Evolutionary conservation across 2,888 invertebrate species (phyloP), one percentile per base, ranked within the genome.

Genomic region (Tachina fera): DNA sequence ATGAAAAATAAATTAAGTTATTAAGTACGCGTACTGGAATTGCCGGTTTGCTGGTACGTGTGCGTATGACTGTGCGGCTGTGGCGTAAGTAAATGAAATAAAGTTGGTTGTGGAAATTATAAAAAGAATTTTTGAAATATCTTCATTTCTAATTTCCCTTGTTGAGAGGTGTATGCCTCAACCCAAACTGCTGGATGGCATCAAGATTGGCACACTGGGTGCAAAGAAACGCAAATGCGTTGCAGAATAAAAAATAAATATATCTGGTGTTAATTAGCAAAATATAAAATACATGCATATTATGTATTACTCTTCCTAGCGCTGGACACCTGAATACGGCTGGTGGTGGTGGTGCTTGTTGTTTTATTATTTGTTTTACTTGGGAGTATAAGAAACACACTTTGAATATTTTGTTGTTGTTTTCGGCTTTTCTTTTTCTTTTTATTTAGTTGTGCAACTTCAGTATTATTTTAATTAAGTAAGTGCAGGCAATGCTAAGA

Each of bases 391-490:
- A n/a, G n/a, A n/a, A n/a, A 72, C 61, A 67, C 68, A 67, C 19
- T 67, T 67, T 65, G 14, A 49, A 11, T n/a, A 61, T 43, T 51
- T 63, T 43, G 9, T 49, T 53, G 41, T 60, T 49, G 13, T 63
- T 49, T 5, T 31, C 31, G 31, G 31, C 14, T 11, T 14, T 19
- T 70, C n/a, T 56, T 10, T 0, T 68, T 47, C n/a, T n/a, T n/a
- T 70, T 22, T 13, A 41, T 61, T 78, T 56, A 41, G 19, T 31
- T 80, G 6, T 19, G 39, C 56, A 84, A 75, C 79, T 75, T 75
- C 31, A 71, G 75, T 70, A 63, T 70, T 58, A 84, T 79, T 79
- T 84, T 84, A 79, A 79, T 86, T 83, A 86, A 84, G 76, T 84
- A 77, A 83, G 83, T 86, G 83, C 75, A 79, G 77, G 71, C 79